Evolutionary conservation across 2,797 vertebrate species (phyloP).

Genomic region (Cygnus olor): DNA sequence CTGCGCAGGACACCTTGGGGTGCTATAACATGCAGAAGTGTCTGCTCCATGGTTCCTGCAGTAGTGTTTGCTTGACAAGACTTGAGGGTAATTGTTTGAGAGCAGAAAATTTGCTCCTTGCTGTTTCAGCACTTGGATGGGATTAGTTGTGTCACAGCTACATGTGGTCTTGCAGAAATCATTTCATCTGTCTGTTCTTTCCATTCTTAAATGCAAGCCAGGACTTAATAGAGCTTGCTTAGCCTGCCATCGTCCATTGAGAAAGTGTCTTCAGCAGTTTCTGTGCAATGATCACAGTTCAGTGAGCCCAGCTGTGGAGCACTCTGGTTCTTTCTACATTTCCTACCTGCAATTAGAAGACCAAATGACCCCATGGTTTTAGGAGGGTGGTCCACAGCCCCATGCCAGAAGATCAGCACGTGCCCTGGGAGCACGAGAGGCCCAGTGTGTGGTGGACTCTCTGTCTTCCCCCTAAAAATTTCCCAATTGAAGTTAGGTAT

Average conservation of each 20-base stretch:
- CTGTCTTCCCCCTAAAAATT: not conserved
- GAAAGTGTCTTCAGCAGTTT: not conserved
- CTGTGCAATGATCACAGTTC: not conserved
- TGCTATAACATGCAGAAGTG: not conserved
- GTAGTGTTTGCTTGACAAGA: not conserved
- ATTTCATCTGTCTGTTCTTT: not conserved
- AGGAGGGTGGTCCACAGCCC: not conserved
- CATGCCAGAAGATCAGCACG: accelerated
- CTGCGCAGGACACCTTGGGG: not conserved
- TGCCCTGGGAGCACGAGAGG: not conserved
- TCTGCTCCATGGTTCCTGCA: not conserved
- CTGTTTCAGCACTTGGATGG: not conserved
- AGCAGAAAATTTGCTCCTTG: conserved; percentile 8
- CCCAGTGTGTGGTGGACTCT: not conserved
- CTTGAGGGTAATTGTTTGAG: not conserved
- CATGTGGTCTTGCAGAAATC: not conserved
- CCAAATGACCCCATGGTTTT: not conserved
- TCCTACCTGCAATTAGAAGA: not conserved
- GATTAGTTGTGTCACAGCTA: conserved; percentile 12
- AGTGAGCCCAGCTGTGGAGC: not conserved
- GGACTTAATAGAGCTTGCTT: not conserved
- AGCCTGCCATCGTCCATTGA: not conserved
- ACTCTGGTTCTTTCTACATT: not conserved
- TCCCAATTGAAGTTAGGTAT: not conserved
- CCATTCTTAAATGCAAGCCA: not conserved